These are phyloP conservation scores for Heterochromis multidens DNA, from an alignment of 2,113 vertebrate genomes.

Conservation along the genomic window DNA sequence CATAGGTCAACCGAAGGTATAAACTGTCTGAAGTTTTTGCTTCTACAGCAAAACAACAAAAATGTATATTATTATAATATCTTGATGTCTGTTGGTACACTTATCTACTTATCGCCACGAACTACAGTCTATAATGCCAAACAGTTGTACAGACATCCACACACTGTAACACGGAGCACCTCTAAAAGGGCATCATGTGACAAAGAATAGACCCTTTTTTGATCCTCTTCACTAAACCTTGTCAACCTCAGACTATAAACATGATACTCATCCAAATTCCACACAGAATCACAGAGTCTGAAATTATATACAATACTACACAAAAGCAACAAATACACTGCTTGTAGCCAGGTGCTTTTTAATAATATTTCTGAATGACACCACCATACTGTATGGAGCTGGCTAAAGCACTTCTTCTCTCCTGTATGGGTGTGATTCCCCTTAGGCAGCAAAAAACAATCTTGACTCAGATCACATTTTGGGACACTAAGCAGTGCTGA, in stretches of 20 bases:
- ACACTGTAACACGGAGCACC: background rate
- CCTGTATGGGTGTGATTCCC: constrained; percentile 24
- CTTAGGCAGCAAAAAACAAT: constrained; percentile 55
- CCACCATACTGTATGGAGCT: background rate
- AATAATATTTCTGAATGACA: background rate
- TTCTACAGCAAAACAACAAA: background rate
- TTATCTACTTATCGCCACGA: background rate
- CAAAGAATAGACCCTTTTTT: background rate
- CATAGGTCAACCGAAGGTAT: background rate
- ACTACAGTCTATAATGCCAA: background rate
- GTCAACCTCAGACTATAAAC: background rate
- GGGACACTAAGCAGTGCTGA: constrained; percentile 65
- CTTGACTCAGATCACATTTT: constrained; percentile 59
- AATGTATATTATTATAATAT: background rate
- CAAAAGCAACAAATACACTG: background rate
- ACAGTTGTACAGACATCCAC: background rate
- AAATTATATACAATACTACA: background rate
- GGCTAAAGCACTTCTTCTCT: constrained; percentile 26
- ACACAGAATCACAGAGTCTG: background rate
- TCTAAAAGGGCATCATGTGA: background rate
- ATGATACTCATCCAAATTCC: background rate
- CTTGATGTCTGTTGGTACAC: background rate
- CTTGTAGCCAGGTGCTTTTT: background rate
- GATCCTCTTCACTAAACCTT: background rate
- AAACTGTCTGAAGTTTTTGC: background rate